These are phyloP conservation scores for Globodera rostochiensis DNA, from an alignment of 1,140 invertebrate species.

Conservation along the genomic window DNA sequence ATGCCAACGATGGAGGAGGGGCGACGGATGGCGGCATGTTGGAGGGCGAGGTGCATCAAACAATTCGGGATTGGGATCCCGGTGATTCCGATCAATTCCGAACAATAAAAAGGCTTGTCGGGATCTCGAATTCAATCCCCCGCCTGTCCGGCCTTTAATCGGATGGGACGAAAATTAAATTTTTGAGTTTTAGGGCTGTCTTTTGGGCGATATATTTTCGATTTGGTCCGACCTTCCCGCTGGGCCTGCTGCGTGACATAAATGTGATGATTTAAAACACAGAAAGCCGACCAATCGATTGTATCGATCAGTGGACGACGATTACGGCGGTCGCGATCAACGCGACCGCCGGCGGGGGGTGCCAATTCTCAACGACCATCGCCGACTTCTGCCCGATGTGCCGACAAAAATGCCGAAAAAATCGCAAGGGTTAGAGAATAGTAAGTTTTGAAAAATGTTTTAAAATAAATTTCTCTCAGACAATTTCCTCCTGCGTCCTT, in stretches of 20 bases:
- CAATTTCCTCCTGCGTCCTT: neutral
- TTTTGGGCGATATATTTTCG: too few species aligned
- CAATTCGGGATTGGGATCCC: too few species aligned
- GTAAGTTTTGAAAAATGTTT: too few species aligned
- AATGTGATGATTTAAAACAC: neutral
- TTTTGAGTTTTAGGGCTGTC: too few species aligned
- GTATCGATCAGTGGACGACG: neutral
- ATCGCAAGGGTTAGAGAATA: neutral
- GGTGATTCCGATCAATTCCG: too few species aligned
- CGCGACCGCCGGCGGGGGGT: too few species aligned
- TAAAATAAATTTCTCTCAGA: neutral
- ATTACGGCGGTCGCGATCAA: neutral
- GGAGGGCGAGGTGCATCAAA: neutral
- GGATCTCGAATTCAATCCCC: neutral
- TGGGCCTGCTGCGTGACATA: too few species aligned
- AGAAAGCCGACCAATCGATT: neutral
- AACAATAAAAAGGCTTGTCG: neutral
- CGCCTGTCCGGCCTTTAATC: neutral
- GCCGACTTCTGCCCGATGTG: too few species aligned
- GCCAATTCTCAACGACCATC: too few species aligned
- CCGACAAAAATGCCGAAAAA: too few species aligned
- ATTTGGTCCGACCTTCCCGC: too few species aligned
- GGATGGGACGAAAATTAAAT: too few species aligned
- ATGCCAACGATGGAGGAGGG: slow-evolving; percentile 13
- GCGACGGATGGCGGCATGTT: neutral